Evolutionary conservation across 2,888 invertebrate species (phyloP).

Genomic region (Conomelus anceps): DNA sequence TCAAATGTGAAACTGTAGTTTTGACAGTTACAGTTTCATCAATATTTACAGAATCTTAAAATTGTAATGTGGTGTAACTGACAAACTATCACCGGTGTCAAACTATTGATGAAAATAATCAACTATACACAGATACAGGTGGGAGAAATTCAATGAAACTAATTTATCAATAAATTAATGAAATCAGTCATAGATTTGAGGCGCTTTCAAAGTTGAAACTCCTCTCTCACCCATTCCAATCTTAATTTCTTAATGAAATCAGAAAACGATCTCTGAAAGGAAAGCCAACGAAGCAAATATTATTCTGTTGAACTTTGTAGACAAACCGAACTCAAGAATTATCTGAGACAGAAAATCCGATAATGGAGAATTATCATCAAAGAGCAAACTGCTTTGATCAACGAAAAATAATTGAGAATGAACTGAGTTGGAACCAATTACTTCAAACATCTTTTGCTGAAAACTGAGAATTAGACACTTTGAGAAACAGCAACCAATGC

Average conservation of each 20-base stretch:
- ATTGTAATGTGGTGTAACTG: no score
- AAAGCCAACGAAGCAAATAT: neutral
- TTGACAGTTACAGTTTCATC: no score
- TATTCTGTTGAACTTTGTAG: neutral
- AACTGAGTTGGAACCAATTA: neutral
- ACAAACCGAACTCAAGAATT: neutral
- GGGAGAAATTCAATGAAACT: no score
- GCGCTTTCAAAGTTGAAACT: neutral
- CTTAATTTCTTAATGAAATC: neutral
- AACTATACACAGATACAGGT: neutral
- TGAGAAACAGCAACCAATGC: neutral
- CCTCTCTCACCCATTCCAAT: neutral
- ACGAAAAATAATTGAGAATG: neutral
- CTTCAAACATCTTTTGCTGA: neutral
- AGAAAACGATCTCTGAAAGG: neutral
- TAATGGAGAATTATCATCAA: neutral
- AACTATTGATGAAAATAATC: no score
- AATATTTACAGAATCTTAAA: no score
- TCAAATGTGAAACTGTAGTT: no score
- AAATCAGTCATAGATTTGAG: no score
- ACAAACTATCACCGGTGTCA: no score
- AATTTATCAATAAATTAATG: no score
- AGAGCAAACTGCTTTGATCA: neutral
- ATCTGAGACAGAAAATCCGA: neutral
- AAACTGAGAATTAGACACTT: neutral